Base-by-base conservation (phyloP, 1,140 invertebrate species). In the Helicoverpa armigera region DNA sequence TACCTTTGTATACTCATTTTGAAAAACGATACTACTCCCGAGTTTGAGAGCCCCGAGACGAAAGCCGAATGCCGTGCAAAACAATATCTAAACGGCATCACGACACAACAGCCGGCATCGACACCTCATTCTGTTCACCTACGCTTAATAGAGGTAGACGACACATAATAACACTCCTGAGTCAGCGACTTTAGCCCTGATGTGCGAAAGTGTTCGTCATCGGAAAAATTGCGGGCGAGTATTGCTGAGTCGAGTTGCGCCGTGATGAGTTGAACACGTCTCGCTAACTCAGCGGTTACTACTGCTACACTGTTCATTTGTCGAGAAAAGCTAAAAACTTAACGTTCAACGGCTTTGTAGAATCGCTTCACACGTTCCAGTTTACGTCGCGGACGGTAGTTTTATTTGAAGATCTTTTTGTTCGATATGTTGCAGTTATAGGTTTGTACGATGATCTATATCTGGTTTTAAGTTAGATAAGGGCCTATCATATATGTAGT, bases 191-290 rank as follows among this genome's bases (percentile, higher is more conserved):
- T 75, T 53, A 13, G 29, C 65, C n/a, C 65, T 43, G 65, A 65
- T 56, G 81, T 81, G 63, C 23, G 61, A 84, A 84, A 83, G 75
- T 81, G 84, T 85, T 82, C 77, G 84, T 85, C 84, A 85, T 85
- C 82, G 80, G 80, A 85, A 85, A 83, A 83, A 82, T 80, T 81
- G 78, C 78, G 81, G 69, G 60, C 54, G 56, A 81, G 79, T 80
- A 75, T 78, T 83, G 84, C 82, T 81, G 80, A 84, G 29, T 43
- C 13, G 53, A 70, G 31, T 53, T 54, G 50, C 65, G 14, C 79
- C 14, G 43, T 80, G 76, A 83, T 83, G 72, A 85, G 82, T 80
- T 50, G 72, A 82, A 80, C 82, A 85, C 82, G 76, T 80, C 50
- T 53, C 48, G 79, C 79, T 56, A 53, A 12, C 63, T 85, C 81